Evolutionary conservation across 2,888 invertebrate genomes (phyloP).

Genomic region (Cosmorhoe ocellata): DNA sequence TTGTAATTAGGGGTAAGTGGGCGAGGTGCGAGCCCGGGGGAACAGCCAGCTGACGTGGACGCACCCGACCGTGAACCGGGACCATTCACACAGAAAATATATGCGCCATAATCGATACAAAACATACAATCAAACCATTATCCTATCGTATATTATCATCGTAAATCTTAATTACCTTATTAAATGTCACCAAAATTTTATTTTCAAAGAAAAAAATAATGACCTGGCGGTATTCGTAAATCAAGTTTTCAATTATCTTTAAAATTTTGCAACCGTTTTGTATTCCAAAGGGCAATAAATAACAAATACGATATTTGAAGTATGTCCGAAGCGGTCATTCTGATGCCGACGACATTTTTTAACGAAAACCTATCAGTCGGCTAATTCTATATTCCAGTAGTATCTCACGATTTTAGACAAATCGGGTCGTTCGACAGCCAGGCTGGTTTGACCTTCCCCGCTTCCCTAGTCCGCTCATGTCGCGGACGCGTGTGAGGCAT

Average conservation of each 20-base stretch:
- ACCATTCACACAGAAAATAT: conserved; percentile 56
- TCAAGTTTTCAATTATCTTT: conserved; percentile 55
- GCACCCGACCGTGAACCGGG: conserved; percentile 47
- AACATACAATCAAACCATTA: conserved; percentile 28
- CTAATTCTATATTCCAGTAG: conserved; percentile 61
- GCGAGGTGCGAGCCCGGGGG: conserved; percentile 53
- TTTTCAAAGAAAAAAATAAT: conserved; percentile 39
- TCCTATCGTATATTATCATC: conserved; percentile 16
- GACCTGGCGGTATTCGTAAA: conserved; percentile 47
- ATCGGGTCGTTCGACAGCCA: conserved; percentile 44
- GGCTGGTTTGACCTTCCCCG: conserved; percentile 43
- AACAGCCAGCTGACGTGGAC: conserved; percentile 56
- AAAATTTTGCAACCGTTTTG: conserved; percentile 47
- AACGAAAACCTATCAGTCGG: conserved; percentile 54
- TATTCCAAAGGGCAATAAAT: conserved; percentile 67
- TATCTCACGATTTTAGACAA: conserved; percentile 57
- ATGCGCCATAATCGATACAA: conserved; percentile 42
- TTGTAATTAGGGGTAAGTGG: conserved; percentile 61
- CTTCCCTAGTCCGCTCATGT: conserved; percentile 40
- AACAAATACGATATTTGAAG: conserved; percentile 65
- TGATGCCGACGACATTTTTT: conserved; percentile 70
- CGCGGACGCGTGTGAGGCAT: conserved; percentile 30
- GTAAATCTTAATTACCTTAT: conserved; percentile 31
- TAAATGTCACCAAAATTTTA: conserved; percentile 31
- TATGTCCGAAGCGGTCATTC: conserved; percentile 60